Evolutionary conservation across 2,888 invertebrate genomes (phyloP).

Genomic region (Polymixis flavicincta): DNA sequence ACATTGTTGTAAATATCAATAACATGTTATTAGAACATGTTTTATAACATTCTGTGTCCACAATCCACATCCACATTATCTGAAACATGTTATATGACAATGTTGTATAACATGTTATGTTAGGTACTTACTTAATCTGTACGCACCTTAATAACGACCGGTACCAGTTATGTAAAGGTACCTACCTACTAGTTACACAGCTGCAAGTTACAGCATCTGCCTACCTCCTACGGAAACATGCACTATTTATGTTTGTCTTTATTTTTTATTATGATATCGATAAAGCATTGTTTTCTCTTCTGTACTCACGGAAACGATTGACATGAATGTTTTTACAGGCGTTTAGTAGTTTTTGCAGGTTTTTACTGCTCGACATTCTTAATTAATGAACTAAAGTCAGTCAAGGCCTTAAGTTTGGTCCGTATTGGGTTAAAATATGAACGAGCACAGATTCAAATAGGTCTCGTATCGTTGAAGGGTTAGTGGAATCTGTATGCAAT

Average conservation of each 20-base stretch:
- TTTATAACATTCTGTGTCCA: too few species aligned
- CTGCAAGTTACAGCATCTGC: not conserved
- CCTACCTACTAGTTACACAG: not conserved
- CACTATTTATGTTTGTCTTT: not conserved
- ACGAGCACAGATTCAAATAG: not conserved
- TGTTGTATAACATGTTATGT: too few species aligned
- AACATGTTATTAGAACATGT: too few species aligned
- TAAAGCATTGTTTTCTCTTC: slow-evolving; percentile 4
- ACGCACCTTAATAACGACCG: too few species aligned
- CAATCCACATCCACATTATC: too few species aligned
- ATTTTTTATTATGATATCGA: not conserved
- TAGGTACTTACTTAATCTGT: too few species aligned
- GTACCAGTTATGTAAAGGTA: too few species aligned
- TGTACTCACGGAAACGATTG: slow-evolving; percentile 5
- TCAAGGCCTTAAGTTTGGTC: slow-evolving; percentile 34
- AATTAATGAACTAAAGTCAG: slow-evolving; percentile 5
- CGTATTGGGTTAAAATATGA: slow-evolving; percentile 2
- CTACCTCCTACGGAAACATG: not conserved
- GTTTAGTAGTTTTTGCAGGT: slow-evolving; percentile 26
- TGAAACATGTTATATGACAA: too few species aligned
- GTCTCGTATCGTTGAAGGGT: too few species aligned
- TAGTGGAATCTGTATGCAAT: too few species aligned
- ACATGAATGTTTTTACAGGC: slow-evolving; percentile 14
- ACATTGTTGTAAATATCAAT: too few species aligned
- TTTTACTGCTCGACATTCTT: not conserved